phyloP scores from a whole-genome alignment of 2,888 invertebrate species.

The Thysanoteuthis rhombus region DNA sequence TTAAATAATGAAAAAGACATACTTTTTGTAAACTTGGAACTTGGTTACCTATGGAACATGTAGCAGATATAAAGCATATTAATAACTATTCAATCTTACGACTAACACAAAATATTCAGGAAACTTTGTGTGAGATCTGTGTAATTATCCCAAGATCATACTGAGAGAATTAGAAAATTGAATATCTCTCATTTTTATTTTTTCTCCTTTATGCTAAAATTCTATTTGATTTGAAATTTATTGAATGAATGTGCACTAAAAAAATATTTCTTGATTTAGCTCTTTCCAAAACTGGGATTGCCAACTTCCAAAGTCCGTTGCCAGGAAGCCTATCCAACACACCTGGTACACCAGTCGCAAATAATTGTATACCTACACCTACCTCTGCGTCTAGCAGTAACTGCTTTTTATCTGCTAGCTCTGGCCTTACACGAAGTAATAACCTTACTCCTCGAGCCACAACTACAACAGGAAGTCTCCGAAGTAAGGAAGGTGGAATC shows the following conservation, averaged over 20 bases:
- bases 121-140: too few relatives aligned
- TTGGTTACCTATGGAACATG: too few relatives aligned
- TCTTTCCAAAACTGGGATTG: background rate
- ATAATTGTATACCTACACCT: conserved; percentile 29
- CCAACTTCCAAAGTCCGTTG: conserved; percentile 30
- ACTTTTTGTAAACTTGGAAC: too few relatives aligned
- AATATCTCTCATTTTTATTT: background rate
- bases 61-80: too few relatives aligned
- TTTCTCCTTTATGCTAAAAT: background rate
- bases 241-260: background rate
- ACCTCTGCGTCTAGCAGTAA: conserved; percentile 58
- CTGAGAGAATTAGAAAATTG: background rate
- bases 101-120: too few relatives aligned
- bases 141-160: too few relatives aligned
- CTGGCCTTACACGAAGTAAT: conserved; percentile 37
- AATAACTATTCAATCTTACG: too few relatives aligned
- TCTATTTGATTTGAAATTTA: background rate
- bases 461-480: conserved; percentile 60
- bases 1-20: too few relatives aligned
- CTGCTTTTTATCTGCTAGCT: conserved; percentile 28
- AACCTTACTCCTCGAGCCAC: conserved; percentile 60
- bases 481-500: conserved; percentile 87
- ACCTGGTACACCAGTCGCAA: conserved; percentile 34
- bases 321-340: conserved; percentile 32
- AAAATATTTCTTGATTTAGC: background rate